Conservation (phyloP, 2,113 vertebrate species). For the Gymnogyps californianus region DNA sequence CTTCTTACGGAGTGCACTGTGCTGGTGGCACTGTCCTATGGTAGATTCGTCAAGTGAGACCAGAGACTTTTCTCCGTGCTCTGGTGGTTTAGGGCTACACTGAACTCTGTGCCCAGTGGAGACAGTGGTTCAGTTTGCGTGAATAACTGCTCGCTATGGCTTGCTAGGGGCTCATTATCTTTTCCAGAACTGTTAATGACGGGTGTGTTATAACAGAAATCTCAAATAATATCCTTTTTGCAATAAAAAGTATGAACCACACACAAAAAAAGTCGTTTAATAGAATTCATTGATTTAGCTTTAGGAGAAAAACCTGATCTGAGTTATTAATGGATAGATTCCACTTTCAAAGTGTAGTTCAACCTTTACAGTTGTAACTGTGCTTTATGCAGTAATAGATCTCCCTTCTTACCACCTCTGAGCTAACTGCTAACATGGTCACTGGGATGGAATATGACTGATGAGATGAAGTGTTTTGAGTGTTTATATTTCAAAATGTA, state of each 20-base stretch:
- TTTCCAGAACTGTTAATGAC: background rate
- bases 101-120: background rate
- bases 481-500: background rate
- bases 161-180: background rate
- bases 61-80: background rate
- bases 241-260: background rate
- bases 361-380: background rate
- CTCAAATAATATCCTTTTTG: background rate
- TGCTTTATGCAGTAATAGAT: background rate
- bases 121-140: background rate
- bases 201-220: background rate
- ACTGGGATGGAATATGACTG: background rate
- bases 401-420: background rate
- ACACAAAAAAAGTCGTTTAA: accelerated
- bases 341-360: background rate
- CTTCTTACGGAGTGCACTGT: background rate
- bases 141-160: background rate
- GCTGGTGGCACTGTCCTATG: background rate
- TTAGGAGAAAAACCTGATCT: background rate
- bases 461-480: background rate
- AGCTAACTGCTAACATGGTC: background rate
- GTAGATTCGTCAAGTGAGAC: background rate
- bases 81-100: background rate
- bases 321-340: background rate
- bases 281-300: background rate